Evolutionary conservation across 1,140 invertebrate species (phyloP), one percentile per base, ranked within the genome.

Genomic region (Stegodyphus mimosarum): DNA sequence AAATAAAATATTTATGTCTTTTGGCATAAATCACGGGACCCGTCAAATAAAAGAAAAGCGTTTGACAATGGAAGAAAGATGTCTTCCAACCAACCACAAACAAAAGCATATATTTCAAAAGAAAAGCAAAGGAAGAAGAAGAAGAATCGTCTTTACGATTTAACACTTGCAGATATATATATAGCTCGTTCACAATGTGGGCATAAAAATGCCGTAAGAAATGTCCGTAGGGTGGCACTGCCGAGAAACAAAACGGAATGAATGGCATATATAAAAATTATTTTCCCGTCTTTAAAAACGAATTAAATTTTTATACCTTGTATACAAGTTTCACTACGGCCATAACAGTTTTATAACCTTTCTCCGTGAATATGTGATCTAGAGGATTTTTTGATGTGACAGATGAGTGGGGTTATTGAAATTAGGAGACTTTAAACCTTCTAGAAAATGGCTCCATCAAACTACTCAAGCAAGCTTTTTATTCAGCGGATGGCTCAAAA

Each of bases 271-370:
- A 81, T 81, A 81, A 81, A 76, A 86, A 78, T 72, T 78, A 85
- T 85, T 78, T 76, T 76, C 60, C 9, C 18, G 52, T 86, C 83
- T 86, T 86, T 86, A 86, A 86, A 86, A 77, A 77, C 18, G 83
- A 72, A 86, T 86, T 86, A 86, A 86, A 86, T 15, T 86, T 86
- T 86, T 86, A 78, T 86, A 71, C 55, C 74, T 33, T 75, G 72
- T 84, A 84, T 76, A 84, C 73, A 73, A 83, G 70, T 69, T 74
- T 50, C 10, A n/a, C 51, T 67, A 10, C 17, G 52, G 83, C 60
- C 60, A 86, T 86, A 86, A 86, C 75, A 71, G 69, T 77, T 86
- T 86, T 86, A 86, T 86, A 49, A 49, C 53, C 18, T n/a, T 51
- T 50, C 15, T 4, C 78, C 4, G 52, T 76, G 51, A 75, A 69